These are phyloP conservation scores for Chironomus tentans DNA, from an alignment of 2,888 invertebrate species.

Conservation along the genomic window DNA sequence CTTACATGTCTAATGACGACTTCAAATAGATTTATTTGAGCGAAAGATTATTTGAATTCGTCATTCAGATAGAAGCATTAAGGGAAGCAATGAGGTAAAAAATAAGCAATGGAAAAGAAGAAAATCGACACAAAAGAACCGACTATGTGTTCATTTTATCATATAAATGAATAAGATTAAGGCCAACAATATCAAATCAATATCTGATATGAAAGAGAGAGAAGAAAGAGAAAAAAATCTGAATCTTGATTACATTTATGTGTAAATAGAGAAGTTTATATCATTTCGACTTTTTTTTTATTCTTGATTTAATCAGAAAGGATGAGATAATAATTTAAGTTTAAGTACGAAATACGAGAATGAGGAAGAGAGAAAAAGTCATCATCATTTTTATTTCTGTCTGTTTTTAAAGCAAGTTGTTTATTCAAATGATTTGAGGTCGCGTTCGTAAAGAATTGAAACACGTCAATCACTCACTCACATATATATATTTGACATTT, in stretches of 20 bases:
- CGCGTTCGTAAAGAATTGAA: too few relatives aligned
- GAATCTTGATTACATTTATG: too few relatives aligned
- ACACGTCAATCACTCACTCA: too few relatives aligned
- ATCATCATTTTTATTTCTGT: too few relatives aligned
- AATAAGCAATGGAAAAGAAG: too few relatives aligned
- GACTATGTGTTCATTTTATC: too few relatives aligned
- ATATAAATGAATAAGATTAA: neutral
- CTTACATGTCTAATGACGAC: neutral
- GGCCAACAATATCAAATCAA: conserved; percentile 14
- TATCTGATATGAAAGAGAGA: neutral
- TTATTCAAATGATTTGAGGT: too few relatives aligned
- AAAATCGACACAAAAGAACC: too few relatives aligned
- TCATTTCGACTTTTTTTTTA: neutral
- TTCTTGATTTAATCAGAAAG: too few relatives aligned
- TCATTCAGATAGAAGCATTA: neutral
- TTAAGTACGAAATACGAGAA: neutral
- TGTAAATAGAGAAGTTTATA: neutral
- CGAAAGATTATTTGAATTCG: neutral
- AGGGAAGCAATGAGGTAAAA: neutral
- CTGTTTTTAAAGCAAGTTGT: too few relatives aligned
- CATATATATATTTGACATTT: too few relatives aligned
- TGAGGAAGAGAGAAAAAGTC: neutral
- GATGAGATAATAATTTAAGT: too few relatives aligned
- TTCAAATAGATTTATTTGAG: neutral
- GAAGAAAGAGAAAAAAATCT: neutral